phyloP scores from a whole-genome alignment of 2,113 vertebrate genomes.

The Rafetus swinhoei region DNA sequence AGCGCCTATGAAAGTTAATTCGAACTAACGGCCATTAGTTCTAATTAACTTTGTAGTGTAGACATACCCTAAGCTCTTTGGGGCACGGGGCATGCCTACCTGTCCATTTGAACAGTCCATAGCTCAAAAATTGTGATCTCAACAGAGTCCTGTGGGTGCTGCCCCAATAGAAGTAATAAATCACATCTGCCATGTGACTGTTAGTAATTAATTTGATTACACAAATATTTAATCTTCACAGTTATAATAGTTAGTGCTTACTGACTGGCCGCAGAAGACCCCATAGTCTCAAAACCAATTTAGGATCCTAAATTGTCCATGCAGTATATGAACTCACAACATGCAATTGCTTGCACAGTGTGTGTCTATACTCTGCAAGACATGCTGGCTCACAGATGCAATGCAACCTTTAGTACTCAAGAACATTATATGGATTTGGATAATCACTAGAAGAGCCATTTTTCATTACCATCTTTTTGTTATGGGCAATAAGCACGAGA shows the following conservation, averaged over 20 bases:
- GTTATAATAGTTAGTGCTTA: neutral
- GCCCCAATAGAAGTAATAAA: neutral
- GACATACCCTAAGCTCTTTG: too few species aligned
- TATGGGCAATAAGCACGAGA: neutral
- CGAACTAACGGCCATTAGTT: too few species aligned
- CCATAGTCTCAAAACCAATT: neutral
- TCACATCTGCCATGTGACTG: neutral
- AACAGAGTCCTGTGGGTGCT: neutral
- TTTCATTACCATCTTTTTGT: neutral
- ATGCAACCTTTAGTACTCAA: neutral
- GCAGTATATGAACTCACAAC: neutral
- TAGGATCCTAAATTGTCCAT: rapidly evolving
- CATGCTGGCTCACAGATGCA: neutral
- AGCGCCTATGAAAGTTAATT: too few species aligned
- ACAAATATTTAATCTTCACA: neutral
- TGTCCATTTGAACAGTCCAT: neutral
- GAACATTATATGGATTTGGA: neutral
- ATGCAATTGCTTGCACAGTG: neutral
- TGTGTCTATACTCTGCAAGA: neutral
- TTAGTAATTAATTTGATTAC: neutral
- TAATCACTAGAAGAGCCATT: neutral
- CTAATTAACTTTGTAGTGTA: too few species aligned
- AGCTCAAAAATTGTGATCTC: neutral
- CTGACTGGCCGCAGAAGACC: neutral
- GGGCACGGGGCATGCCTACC: neutral